A percentile compares a stretch with the other conserved stretches of the same genome.
Conservation (phyloP, 2,888 invertebrate species). For the Operophtera brumata region DNA sequence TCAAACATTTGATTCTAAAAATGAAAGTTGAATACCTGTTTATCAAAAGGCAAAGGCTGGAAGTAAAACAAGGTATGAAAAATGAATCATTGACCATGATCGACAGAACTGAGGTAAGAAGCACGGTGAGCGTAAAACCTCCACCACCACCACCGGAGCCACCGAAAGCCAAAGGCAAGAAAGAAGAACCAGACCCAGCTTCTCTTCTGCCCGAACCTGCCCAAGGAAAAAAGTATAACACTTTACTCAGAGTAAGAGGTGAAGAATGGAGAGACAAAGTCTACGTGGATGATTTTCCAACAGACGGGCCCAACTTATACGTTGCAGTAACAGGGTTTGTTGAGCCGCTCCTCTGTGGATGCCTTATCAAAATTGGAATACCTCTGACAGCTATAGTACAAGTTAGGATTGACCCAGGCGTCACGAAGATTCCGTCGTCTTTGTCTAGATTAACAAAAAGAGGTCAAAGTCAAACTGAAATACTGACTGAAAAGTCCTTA, state of each 20-base stretch:
- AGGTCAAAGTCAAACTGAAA: conserved; percentile 65
- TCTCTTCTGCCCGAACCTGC: conserved; percentile 38
- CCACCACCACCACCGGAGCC: conserved; percentile 35
- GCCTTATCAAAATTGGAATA: conserved; percentile 62
- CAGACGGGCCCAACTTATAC: conserved; percentile 77
- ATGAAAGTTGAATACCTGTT: conserved; percentile 71
- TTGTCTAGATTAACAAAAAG: conserved; percentile 58
- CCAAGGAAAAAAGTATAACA: conserved; percentile 71
- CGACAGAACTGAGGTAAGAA: conserved; percentile 55
- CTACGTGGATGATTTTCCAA: conserved; percentile 77
- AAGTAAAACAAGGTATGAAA: conserved; percentile 63
- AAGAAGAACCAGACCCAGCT: conserved; percentile 36
- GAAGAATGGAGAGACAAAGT: conserved; percentile 80
- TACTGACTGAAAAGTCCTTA: conserved; percentile 52
- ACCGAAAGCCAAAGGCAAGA: conserved; percentile 51
- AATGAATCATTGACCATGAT: conserved; percentile 66
- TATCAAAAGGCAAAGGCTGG: conserved; percentile 61
- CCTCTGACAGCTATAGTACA: conserved; percentile 68
- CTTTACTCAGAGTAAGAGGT: conserved; percentile 69
- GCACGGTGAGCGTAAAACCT: conserved; percentile 49
- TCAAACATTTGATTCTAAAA: conserved; percentile 69
- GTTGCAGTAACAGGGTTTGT: conserved; percentile 77
- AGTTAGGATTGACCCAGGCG: conserved; percentile 57
- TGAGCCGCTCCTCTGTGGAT: conserved; percentile 54
- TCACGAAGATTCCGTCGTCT: conserved; percentile 49